Evolutionary conservation across 2,888 invertebrate genomes (phyloP).

Genomic region (Cantharis lateralis): DNA sequence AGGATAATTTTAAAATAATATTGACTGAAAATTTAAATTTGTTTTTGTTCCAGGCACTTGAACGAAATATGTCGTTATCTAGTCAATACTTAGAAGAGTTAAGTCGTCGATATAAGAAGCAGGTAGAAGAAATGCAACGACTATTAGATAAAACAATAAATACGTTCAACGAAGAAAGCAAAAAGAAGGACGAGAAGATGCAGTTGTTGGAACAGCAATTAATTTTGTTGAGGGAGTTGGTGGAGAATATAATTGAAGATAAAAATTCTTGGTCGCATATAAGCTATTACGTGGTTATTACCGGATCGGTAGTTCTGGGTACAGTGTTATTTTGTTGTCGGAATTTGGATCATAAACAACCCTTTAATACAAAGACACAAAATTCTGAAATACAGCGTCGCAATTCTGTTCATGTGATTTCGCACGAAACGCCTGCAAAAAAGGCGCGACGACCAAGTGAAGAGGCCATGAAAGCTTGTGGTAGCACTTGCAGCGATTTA

Average conservation of each 20-base stretch:
- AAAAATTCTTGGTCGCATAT: conserved; percentile 68
- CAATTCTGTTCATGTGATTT: conserved; percentile 70
- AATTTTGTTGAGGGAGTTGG: conserved; percentile 63
- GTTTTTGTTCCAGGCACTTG: conserved; percentile 73
- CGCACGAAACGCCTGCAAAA: conserved; percentile 60
- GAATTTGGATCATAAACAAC: conserved; percentile 47
- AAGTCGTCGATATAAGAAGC: conserved; percentile 92
- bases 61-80: conserved; percentile 95
- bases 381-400: conserved; percentile 54
- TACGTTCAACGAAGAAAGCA: conserved; percentile 73
- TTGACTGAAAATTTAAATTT: not conserved
- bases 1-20: too few relatives aligned
- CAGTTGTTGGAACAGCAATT: conserved; percentile 66
- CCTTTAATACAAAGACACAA: conserved; percentile 13
- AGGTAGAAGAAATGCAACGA: conserved; percentile 93
- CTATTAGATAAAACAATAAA: conserved; percentile 79
- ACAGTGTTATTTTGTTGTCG: conserved; percentile 60
- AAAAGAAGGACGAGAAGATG: conserved; percentile 74
- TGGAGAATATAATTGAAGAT: conserved; percentile 66
- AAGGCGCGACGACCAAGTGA: conserved; percentile 75
- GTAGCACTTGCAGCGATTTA: conserved; percentile 62
- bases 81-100: conserved; percentile 96
- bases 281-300: conserved; percentile 61
- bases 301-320: conserved; percentile 58
- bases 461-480: conserved; percentile 66